phyloP scores from a whole-genome alignment of 2,888 invertebrate species.

The Mamestra brassicae region DNA sequence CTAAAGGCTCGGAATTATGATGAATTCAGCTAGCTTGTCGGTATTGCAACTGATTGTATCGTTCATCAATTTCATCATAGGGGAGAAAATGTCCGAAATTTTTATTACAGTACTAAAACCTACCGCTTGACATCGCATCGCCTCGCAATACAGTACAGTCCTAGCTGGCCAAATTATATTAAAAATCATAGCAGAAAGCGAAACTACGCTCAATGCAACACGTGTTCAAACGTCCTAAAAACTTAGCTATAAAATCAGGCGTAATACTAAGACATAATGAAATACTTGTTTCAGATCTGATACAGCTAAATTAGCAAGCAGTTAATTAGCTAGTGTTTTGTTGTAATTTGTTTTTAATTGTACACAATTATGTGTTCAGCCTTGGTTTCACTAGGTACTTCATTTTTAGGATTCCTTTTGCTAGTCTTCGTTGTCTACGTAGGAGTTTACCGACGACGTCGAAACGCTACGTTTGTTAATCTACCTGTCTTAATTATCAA shows the following conservation, averaged over 20 bases:
- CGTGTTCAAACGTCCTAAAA: conserved; percentile 46
- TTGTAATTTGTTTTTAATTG: conserved; percentile 77
- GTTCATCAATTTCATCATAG: no score
- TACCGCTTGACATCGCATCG: conserved; percentile 16
- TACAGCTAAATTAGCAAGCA: conserved; percentile 59
- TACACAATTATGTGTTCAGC: conserved; percentile 70
- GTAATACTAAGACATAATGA: conserved; percentile 47
- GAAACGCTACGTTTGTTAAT: background rate
- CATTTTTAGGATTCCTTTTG: conserved; percentile 67
- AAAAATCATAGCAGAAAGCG: conserved; percentile 49
- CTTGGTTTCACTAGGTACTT: conserved; percentile 74
- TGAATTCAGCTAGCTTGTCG: background rate
- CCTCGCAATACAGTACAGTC: conserved; percentile 23
- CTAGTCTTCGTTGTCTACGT: background rate
- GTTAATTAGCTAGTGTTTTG: conserved; percentile 66
- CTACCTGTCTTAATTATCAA: conserved; percentile 14
- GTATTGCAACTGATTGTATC: background rate
- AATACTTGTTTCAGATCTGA: conserved; percentile 57
- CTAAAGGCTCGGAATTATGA: background rate
- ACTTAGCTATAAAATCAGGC: conserved; percentile 42
- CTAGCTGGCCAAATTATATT: conserved; percentile 19
- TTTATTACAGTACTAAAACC: background rate
- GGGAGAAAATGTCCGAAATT: no score
- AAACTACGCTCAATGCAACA: conserved; percentile 41
- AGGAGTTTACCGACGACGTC: background rate